Conservation (phyloP, 2,113 vertebrate species). For the Vulpes lagopus region DNA sequence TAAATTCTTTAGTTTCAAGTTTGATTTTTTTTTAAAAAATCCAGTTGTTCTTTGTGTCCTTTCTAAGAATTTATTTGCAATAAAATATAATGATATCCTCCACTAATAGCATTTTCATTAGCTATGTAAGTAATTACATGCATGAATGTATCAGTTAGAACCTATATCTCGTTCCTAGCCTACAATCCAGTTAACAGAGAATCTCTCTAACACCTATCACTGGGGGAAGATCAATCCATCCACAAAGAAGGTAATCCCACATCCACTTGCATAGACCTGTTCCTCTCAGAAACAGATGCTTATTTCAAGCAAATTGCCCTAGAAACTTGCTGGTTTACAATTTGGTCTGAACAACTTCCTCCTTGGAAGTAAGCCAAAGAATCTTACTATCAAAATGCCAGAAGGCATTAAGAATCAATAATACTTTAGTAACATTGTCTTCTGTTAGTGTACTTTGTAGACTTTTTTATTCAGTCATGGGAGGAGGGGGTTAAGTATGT, state of each 20-base stretch:
- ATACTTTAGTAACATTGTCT: not conserved
- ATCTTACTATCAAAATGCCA: not conserved
- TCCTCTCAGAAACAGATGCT: slow-evolving; percentile 48
- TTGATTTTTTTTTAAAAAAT: not conserved
- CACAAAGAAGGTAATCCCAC: slow-evolving; percentile 4
- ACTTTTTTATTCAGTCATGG: not conserved
- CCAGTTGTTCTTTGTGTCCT: not conserved
- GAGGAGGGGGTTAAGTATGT: not conserved
- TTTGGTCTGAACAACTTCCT: not conserved
- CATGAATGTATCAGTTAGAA: not conserved
- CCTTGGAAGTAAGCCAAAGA: not conserved
- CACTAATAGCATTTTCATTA: not conserved
- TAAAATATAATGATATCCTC: not conserved
- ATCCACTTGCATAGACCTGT: not conserved
- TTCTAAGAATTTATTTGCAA: not conserved
- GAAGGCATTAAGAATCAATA: slow-evolving; percentile 9
- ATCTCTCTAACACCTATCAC: not conserved
- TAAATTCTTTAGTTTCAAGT: not conserved
- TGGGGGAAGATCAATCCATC: not conserved
- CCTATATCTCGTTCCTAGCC: not conserved
- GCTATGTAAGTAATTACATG: not conserved
- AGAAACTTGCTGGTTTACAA: not conserved
- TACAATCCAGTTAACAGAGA: not conserved
- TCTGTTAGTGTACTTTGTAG: not conserved
- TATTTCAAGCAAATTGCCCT: slow-evolving; percentile 6